A percentile compares a stretch with the other conserved stretches of the same genome.
Conservation (phyloP, 2,888 invertebrate species). For the Dendrolimus houi region DNA sequence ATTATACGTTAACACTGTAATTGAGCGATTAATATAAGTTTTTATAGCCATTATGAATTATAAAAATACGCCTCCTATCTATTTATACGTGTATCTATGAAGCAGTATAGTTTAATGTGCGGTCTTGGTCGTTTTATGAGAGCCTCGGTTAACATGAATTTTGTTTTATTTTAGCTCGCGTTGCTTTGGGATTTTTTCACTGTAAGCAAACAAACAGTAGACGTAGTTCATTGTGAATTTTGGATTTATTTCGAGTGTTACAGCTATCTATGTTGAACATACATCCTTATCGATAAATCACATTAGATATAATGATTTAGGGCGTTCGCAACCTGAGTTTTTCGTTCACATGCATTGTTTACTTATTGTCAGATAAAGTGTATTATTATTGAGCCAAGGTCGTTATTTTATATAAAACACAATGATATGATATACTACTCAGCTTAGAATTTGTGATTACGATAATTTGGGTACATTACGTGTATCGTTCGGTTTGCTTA, state of each 20-base stretch:
- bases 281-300: constrained; percentile 16
- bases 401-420: neutral
- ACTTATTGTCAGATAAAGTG: neutral
- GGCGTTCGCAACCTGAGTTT: neutral
- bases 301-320: constrained; percentile 12
- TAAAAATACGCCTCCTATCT: neutral
- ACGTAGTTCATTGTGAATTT: neutral
- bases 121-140: neutral
- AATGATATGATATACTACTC: neutral
- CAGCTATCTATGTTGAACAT: constrained; percentile 4
- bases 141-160: neutral
- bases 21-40: neutral
- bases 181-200: neutral
- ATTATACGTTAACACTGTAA: neutral
- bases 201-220: neutral
- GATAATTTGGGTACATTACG: neutral
- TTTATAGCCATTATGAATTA: neutral
- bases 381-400: neutral
- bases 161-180: neutral
- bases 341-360: neutral
- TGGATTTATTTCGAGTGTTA: neutral
- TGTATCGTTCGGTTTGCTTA: neutral
- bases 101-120: neutral
- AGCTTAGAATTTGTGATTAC: neutral
- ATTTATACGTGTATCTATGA: neutral